Conservation (phyloP, 1,140 invertebrate genomes). For the Pectinophora gossypiella region DNA sequence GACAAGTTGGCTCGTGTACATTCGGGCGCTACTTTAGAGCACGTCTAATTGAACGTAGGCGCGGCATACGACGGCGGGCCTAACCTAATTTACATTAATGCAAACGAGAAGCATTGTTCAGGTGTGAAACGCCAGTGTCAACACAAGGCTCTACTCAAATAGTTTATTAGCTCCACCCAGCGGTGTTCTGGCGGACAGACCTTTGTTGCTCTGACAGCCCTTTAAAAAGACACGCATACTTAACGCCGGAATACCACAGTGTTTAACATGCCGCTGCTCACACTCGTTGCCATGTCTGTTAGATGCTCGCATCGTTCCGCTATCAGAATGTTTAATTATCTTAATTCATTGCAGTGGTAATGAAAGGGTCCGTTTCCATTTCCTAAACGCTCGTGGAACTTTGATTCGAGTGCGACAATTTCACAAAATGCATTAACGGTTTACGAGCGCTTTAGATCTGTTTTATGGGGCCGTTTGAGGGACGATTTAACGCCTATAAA, state of each 20-base stretch:
- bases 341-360: no score
- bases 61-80: slow-evolving; percentile 50
- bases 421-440: slow-evolving; percentile 35
- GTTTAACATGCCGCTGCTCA: slow-evolving; percentile 34
- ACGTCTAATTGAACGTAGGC: slow-evolving; percentile 67
- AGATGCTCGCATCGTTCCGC: no score
- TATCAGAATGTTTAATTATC: no score
- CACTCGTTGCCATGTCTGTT: slow-evolving; percentile 18
- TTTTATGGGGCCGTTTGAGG: slow-evolving; percentile 36
- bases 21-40: neutral
- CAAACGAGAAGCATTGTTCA: slow-evolving; percentile 73
- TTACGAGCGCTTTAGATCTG: slow-evolving; percentile 37
- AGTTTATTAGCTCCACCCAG: slow-evolving; percentile 2
- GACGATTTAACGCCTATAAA: slow-evolving; percentile 45
- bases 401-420: slow-evolving; percentile 14
- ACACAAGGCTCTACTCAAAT: slow-evolving; percentile 40
- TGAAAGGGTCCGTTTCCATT: no score
- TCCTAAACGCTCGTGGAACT: no score
- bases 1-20: neutral
- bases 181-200: slow-evolving; percentile 53
- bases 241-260: slow-evolving; percentile 49
- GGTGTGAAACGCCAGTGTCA: slow-evolving; percentile 74
- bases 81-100: slow-evolving; percentile 75
- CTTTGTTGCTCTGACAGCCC: slow-evolving; percentile 64
- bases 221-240: slow-evolving; percentile 57